Percentiles rank a stretch among this genome's conserved stretches.
Conservation (phyloP, 30 jellyfish, hydroid and myxozoan genomes). For the Aurelia sp. region DNA sequence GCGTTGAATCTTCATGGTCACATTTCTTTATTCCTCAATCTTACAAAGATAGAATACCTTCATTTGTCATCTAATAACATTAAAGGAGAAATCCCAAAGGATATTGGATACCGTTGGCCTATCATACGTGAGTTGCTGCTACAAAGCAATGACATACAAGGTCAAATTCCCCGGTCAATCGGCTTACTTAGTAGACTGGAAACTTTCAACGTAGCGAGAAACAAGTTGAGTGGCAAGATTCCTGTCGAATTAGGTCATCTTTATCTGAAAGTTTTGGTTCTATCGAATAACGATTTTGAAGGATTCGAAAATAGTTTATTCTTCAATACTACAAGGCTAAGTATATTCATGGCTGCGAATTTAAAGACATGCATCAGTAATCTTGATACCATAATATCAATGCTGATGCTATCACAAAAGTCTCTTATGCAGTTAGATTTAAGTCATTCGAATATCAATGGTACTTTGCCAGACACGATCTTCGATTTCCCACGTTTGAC, state of each 20-base stretch:
- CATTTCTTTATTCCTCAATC: conserved; percentile 22
- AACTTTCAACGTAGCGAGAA: conserved; percentile 36
- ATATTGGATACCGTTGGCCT: conserved; percentile 53
- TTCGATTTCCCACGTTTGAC: conserved; percentile 22
- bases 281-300: conserved; percentile 30
- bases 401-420: conserved; percentile 1
- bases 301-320: conserved; percentile 29
- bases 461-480: conserved; percentile 21
- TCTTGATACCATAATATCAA: neutral
- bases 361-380: conserved; percentile 2
- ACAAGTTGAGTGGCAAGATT: conserved; percentile 20
- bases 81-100: conserved; percentile 43
- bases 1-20: conserved; percentile 39
- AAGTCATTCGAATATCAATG: conserved; percentile 45
- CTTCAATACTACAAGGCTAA: conserved; percentile 6
- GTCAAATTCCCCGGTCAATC: conserved; percentile 45
- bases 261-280: conserved; percentile 32
- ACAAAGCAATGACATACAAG: conserved; percentile 38
- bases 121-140: conserved; percentile 28
- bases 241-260: conserved; percentile 27
- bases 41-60: conserved; percentile 19
- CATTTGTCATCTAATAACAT: conserved; percentile 53
- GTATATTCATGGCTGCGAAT: conserved; percentile 31
- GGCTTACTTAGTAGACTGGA: conserved; percentile 22
- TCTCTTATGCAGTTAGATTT: conserved; percentile 42